Evolutionary conservation across 1,140 invertebrate genomes (phyloP).

Genomic region (Augochlora pura): DNA sequence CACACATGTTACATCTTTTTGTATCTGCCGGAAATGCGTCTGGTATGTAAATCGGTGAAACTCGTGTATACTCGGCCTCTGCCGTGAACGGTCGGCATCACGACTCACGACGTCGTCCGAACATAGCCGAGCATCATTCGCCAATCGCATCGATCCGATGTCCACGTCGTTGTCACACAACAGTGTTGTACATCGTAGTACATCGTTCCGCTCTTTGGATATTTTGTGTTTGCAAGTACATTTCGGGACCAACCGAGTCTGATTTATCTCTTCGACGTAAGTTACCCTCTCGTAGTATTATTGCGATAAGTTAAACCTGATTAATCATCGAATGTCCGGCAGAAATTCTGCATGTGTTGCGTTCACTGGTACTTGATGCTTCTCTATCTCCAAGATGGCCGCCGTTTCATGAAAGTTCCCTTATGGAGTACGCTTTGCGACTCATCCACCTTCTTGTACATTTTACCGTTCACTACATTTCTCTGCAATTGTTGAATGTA

Average conservation of each 20-base stretch:
- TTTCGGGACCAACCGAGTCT: slow-evolving; percentile 68
- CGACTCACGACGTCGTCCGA: slow-evolving; percentile 62
- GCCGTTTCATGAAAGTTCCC: slow-evolving; percentile 66
- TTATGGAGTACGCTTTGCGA: slow-evolving; percentile 63
- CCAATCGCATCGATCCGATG: slow-evolving; percentile 75
- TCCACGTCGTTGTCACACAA: slow-evolving; percentile 74
- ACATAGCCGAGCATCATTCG: slow-evolving; percentile 51
- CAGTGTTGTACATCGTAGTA: slow-evolving; percentile 67
- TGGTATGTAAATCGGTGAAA: not conserved
- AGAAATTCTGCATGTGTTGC: slow-evolving; percentile 66
- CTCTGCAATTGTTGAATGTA: not conserved
- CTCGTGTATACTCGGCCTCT: slow-evolving; percentile 17
- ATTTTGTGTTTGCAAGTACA: slow-evolving; percentile 63
- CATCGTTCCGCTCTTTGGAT: slow-evolving; percentile 61
- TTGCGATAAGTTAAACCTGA: slow-evolving; percentile 21
- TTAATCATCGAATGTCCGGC: slow-evolving; percentile 13
- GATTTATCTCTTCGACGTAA: slow-evolving; percentile 66
- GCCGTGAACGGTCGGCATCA: slow-evolving; percentile 34
- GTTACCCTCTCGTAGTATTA: slow-evolving; percentile 42
- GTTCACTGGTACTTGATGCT: slow-evolving; percentile 62
- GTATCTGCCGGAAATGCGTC: slow-evolving; percentile 42
- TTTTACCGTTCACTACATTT: slow-evolving; percentile 16
- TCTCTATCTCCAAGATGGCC: slow-evolving; percentile 73
- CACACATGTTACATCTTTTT: slow-evolving; percentile 8
- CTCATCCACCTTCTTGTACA: slow-evolving; percentile 17